Evolutionary conservation across 2,888 invertebrate genomes (phyloP), one percentile per base, ranked within the genome.

Genomic region (Pseudococcus viburni): DNA sequence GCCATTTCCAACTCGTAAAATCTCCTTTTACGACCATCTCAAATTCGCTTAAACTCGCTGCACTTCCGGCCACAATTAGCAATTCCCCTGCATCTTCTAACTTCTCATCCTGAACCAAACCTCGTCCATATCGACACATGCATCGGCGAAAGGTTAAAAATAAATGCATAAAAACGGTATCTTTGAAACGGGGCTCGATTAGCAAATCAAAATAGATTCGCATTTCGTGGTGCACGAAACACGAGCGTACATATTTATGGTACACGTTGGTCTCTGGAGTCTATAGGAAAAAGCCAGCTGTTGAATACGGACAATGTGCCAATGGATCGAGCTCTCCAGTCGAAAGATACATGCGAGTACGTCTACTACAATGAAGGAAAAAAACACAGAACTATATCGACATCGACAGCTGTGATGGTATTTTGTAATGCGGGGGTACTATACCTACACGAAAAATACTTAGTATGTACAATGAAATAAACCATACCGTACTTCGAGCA

Each of bases 201-300:
- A 64, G 64, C 64, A 64, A 64, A 64, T 64, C 64, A 64, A 64
- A 64, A 64, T 64, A 64, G 64, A 64, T 64, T 64, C 64, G 55
- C 22, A 15, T 64, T 22, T 64, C 64, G 64, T 64, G 64, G 64
- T 64, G 64, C 64, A 64, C 64, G 64, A 64, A 22, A 64, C 22
- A 64, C 64, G 64, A 64, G 22, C 22, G 22, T 64, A 22, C 22
- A 22, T 64, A 22, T 64, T 19, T 64, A 64, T 9, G 22, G 22
- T 22, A 64, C 64, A 64, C 22, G 64, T 64, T 22, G 64, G 64
- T 42, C 42, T 42, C 42, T 42, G 42, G 42, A 42, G 42, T 42
- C 9, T n/a, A 6, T 59, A 59, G 64, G 64, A 64, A 11, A 64
- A 22, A 59, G 19, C 64, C 64, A 64, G 64, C 64, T 64, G 64